Evolutionary conservation across 2,888 invertebrate genomes (phyloP).

Genomic region (Tipula unca): DNA sequence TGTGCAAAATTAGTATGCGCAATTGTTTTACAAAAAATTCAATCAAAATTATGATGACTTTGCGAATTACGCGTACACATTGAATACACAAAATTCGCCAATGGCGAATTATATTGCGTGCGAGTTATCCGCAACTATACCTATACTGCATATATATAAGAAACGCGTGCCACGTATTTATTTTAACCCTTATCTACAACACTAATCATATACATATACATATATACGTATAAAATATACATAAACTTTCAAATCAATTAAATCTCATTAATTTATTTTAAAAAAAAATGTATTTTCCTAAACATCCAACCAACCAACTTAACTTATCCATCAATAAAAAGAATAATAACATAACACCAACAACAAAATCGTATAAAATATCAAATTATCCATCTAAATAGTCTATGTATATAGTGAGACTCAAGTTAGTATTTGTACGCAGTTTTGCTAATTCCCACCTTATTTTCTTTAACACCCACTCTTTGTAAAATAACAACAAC

Average conservation of each 20-base stretch:
- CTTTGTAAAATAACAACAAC: no score
- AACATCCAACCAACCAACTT: not conserved
- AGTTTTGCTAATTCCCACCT: not conserved
- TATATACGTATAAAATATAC: not conserved
- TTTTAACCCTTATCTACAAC: not conserved
- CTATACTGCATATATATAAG: not conserved
- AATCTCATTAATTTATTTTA: not conserved
- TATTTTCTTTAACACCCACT: slow-evolving; percentile 14
- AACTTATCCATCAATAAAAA: not conserved
- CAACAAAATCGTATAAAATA: not conserved
- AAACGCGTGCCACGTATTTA: not conserved
- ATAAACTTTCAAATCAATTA: not conserved
- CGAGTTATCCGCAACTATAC: no score
- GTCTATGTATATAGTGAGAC: not conserved
- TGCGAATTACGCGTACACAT: no score
- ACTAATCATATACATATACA: not conserved
- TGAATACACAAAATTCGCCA: not conserved
- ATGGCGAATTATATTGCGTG: not conserved
- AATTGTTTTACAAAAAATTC: no score
- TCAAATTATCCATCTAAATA: not conserved
- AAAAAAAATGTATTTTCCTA: not conserved
- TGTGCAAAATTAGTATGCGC: not conserved
- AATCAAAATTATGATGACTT: no score
- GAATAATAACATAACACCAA: not conserved
- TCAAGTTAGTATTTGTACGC: not conserved